Percentiles rank a stretch among this genome's conserved stretches.
Conservation (phyloP, 2,797 vertebrate species). For the Chaetophractus vellerosus region DNA sequence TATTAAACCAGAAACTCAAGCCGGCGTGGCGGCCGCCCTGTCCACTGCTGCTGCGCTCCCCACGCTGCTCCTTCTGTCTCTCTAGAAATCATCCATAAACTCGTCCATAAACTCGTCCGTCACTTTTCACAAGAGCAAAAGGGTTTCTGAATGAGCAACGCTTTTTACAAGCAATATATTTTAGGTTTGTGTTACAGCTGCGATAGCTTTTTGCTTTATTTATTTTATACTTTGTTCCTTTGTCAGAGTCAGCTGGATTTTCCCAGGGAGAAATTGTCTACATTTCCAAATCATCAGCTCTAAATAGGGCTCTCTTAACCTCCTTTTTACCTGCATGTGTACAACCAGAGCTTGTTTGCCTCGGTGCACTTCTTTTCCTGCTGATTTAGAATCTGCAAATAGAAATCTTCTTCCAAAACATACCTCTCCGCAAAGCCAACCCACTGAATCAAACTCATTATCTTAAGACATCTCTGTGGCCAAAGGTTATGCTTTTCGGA, state of each 20-base stretch:
- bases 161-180: background rate
- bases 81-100: rapidly evolving
- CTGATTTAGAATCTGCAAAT: constrained; percentile 82
- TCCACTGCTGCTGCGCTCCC: rapidly evolving
- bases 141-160: rapidly evolving
- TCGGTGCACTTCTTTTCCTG: constrained; percentile 69
- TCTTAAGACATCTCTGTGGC: constrained; percentile 85
- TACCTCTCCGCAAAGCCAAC: constrained; percentile 85
- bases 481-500: constrained; percentile 87
- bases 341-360: constrained; percentile 58
- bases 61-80: rapidly evolving
- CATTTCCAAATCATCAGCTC: constrained; percentile 23
- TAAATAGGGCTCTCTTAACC: background rate
- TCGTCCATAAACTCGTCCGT: rapidly evolving
- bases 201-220: background rate
- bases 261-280: background rate
- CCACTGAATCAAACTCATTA: constrained; percentile 86
- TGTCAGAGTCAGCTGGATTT: constrained; percentile 67
- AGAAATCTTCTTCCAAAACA: constrained; percentile 84
- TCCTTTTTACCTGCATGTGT: background rate
- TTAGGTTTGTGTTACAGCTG: background rate
- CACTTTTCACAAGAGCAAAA: background rate
- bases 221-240: background rate
- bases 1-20: background rate
- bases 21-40: rapidly evolving